Base-by-base conservation (phyloP, 2,888 invertebrate species). In the Sarcophaga caerulescens region DNA sequence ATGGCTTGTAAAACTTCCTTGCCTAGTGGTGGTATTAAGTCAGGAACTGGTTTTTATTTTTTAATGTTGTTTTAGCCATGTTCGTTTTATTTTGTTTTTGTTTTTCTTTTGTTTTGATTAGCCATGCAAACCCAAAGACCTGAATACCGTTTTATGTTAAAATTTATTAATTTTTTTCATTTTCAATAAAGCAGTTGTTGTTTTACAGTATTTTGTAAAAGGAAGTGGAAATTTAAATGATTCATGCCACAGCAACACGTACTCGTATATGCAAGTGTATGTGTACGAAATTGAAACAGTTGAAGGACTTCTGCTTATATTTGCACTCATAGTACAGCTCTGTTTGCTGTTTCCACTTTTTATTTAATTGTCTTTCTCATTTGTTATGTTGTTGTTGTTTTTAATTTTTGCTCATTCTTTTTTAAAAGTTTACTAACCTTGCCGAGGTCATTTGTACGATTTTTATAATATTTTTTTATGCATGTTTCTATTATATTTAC, bases 11-110 rank as follows among this genome's bases (percentile, higher is more conserved):
- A 83, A 85, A 76, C 69, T 81, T 82, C 79, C 79, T 83, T 77
- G 62, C 76, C 35, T 81, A 47, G 66, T 71, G 21, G 85, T 81
- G 44, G 69, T 57, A 4, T 75, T 62, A 65, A 74, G 85, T 47
- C 81, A 86, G 86, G 86, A 86, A 86, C 86, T 86, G 84, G 86
- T 86, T 86, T 81, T 57, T 59, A 2, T 19, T 60, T 69, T 80
- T 62, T 35, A 47, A 35, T 6, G 35, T 35, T 35, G 35, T 35
- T 35, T 35, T 35, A 35, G 35, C 35, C 35, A 35, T 35, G 35
- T 35, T 35, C 35, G 35, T 35, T 35, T 25, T 23, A 23, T 47
- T 44, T 68, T 69, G 47, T 12, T 44, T 35, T 17, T 11, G 17
- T 65, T 65, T 12, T 80, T 47, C 44, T 80, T 59, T 21, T 71